A percentile compares a stretch with the other conserved stretches of the same genome.
Conservation (phyloP, 2,113 vertebrate species). For the Halichoerus grypus region DNA sequence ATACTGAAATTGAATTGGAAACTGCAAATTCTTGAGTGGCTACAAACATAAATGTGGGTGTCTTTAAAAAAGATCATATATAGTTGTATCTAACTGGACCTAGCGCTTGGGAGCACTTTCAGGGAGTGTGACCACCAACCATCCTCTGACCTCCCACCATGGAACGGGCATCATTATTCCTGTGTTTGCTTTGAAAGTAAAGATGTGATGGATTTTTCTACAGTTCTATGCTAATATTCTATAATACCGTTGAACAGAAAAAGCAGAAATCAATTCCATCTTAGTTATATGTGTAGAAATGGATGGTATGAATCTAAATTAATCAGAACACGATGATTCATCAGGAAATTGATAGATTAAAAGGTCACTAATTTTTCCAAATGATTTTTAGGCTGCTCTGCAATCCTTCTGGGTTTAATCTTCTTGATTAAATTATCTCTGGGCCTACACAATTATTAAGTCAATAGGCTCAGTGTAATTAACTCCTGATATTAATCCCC, state of each 20-base stretch:
- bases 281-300: constrained; percentile 55
- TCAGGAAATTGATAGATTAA: constrained; percentile 73
- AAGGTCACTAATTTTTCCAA: constrained; percentile 79
- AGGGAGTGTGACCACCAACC: background rate
- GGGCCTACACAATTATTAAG: constrained; percentile 67
- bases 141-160: background rate
- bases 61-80: background rate
- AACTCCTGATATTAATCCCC: constrained; percentile 63
- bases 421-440: constrained; percentile 72
- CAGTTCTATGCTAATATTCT: constrained; percentile 1
- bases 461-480: constrained; percentile 62
- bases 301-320: constrained; percentile 64
- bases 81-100: background rate
- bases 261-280: constrained; percentile 39
- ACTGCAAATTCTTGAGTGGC: background rate
- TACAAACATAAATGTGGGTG: background rate
- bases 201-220: background rate
- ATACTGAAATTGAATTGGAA: constrained; percentile 18
- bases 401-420: constrained; percentile 68
- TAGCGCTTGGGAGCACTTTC: background rate
- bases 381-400: constrained; percentile 73
- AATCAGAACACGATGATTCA: constrained; percentile 66
- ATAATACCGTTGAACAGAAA: background rate
- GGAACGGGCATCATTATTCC: background rate
- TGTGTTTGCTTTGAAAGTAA: constrained; percentile 11